A percentile compares a stretch with the other conserved stretches of the same genome.
phyloP scores from a whole-genome alignment of 1,140 invertebrate genomes.

The Drosophila oshimai region DNA sequence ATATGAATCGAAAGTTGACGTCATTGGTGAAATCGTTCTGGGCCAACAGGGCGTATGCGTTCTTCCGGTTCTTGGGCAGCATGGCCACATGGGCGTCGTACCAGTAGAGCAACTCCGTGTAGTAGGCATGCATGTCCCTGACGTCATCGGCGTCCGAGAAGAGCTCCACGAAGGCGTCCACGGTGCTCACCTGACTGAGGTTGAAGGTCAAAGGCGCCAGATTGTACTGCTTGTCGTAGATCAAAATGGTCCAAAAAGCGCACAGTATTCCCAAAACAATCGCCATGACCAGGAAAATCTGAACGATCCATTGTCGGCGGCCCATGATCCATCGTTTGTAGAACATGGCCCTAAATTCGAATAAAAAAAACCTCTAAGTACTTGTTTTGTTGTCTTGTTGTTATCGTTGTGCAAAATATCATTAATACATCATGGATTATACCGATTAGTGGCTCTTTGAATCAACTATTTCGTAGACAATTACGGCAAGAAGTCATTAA shows the following conservation, averaged over 20 bases:
- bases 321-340: slow-evolving; percentile 12
- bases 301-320: slow-evolving; percentile 2
- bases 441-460: no score
- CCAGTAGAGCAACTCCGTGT: slow-evolving; percentile 52
- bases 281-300: background rate
- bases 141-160: background rate
- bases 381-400: no score
- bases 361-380: no score
- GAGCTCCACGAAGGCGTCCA: slow-evolving; percentile 41
- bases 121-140: slow-evolving; percentile 20
- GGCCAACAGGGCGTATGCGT: slow-evolving; percentile 7
- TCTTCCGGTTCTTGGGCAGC: background rate
- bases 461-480: no score
- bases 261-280: slow-evolving; percentile 1
- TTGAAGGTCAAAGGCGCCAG: slow-evolving; percentile 35
- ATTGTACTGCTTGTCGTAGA: slow-evolving; percentile 44
- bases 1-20: slow-evolving; percentile 34
- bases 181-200: slow-evolving; percentile 5
- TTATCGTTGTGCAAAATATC: no score
- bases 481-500: no score
- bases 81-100: slow-evolving; percentile 29
- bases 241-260: slow-evolving; percentile 20
- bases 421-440: no score
- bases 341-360: slow-evolving; percentile 28
- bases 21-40: background rate